phyloP scores from a whole-genome alignment of 1,140 invertebrate genomes.

The Periplaneta americana region DNA sequence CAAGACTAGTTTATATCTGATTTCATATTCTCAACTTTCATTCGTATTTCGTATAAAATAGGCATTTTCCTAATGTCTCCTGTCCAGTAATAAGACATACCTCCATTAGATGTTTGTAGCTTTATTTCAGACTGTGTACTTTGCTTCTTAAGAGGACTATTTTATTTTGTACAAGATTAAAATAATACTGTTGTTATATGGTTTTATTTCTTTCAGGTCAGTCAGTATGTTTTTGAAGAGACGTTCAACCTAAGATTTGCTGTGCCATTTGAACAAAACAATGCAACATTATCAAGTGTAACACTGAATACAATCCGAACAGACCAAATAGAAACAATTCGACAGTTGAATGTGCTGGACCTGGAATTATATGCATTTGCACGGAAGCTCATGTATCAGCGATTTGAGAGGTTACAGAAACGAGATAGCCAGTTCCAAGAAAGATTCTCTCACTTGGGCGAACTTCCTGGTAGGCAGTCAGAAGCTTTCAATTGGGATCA shows the following conservation, averaged over 20 bases:
- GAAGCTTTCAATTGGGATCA: constrained; percentile 83
- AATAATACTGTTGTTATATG: too few relatives aligned
- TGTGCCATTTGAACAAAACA: constrained; percentile 84
- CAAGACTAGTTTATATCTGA: too few relatives aligned
- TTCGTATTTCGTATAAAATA: too few relatives aligned
- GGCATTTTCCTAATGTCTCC: too few relatives aligned
- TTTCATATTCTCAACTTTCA: too few relatives aligned
- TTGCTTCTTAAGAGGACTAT: too few relatives aligned
- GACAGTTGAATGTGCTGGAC: constrained; percentile 82
- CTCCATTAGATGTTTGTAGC: too few relatives aligned
- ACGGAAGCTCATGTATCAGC: constrained; percentile 77
- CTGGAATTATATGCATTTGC: constrained; percentile 93
- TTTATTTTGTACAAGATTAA: too few relatives aligned
- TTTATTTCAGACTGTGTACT: too few relatives aligned
- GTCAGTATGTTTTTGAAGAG: constrained; percentile 95
- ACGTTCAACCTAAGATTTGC: constrained; percentile 92
- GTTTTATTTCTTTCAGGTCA: constrained; percentile 50
- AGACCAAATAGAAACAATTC: constrained; percentile 68
- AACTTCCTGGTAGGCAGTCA: constrained; percentile 59
- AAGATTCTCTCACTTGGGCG: constrained; percentile 72
- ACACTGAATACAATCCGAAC: constrained; percentile 66
- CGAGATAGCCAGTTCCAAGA: constrained; percentile 74
- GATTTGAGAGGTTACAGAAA: constrained; percentile 74
- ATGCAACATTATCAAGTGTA: constrained; percentile 75
- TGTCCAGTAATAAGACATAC: too few relatives aligned